Evolutionary conservation across 2,113 vertebrate species (phyloP).

Genomic region (Psilopsiagon aymara): DNA sequence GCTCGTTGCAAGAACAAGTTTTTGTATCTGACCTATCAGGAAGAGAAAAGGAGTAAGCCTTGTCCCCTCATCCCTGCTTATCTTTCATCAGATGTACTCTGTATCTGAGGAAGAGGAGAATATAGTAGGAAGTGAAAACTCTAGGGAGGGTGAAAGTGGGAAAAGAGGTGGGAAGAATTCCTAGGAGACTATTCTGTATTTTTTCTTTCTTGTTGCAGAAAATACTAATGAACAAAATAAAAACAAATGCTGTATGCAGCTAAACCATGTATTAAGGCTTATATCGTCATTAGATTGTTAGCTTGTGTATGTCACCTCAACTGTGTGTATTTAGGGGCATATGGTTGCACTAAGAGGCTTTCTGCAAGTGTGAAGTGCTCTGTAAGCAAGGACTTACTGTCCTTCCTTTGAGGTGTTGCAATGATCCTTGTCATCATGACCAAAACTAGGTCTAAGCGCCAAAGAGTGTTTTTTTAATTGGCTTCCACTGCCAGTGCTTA

Average conservation of each 20-base stretch:
- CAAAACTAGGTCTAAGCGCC: not conserved
- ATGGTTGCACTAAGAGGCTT: not conserved
- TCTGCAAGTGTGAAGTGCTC: not conserved
- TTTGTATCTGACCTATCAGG: not conserved
- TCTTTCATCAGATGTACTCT: not conserved
- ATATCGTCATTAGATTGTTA: not conserved
- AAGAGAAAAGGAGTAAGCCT: not conserved
- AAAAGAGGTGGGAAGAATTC: not conserved
- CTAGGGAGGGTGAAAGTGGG: accelerated
- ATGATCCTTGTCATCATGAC: not conserved
- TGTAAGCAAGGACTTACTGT: not conserved
- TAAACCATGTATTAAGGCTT: not conserved
- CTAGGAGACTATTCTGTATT: not conserved
- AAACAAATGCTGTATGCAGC: not conserved
- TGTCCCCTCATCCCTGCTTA: not conserved
- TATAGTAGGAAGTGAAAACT: not conserved
- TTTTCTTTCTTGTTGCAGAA: not conserved
- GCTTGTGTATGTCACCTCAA: not conserved
- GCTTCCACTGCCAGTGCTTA: not conserved
- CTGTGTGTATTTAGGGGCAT: not conserved
- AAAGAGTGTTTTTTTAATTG: not conserved
- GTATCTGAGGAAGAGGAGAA: not conserved
- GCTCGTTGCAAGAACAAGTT: not conserved
- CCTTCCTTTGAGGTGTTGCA: not conserved
- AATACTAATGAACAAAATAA: not conserved